phyloP scores from a whole-genome alignment of 1,140 invertebrate genomes.

The Sycophila sp. region DNA sequence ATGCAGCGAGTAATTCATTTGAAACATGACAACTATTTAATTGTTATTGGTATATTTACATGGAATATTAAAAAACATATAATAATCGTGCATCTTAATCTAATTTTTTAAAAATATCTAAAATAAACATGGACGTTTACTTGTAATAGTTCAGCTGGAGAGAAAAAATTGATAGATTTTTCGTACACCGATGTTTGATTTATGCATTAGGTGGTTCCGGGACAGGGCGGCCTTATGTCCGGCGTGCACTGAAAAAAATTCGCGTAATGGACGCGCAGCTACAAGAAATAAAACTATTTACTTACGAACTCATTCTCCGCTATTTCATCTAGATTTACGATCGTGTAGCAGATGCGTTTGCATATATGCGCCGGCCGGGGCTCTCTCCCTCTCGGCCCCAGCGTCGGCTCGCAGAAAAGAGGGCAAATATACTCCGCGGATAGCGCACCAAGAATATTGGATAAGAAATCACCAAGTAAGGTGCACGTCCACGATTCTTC shows the following conservation, averaged over 20 bases:
- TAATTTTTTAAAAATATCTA: too few species aligned
- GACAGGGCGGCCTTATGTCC: background rate
- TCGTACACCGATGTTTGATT: too few species aligned
- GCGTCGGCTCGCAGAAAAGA: conserved; percentile 7
- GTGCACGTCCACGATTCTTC: conserved; percentile 4
- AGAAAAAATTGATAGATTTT: too few species aligned
- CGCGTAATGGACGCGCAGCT: conserved; percentile 8
- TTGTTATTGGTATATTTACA: too few species aligned
- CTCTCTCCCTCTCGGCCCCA: background rate
- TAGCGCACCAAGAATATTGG: conserved; percentile 27
- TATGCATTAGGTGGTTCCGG: too few species aligned
- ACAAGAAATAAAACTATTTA: conserved; percentile 35
- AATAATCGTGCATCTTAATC: too few species aligned
- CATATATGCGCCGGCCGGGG: background rate
- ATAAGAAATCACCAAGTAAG: conserved; percentile 33
- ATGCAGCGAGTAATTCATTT: too few species aligned
- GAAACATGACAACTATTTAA: too few species aligned
- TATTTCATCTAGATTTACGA: conserved; percentile 33
- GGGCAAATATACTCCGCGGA: conserved; percentile 30
- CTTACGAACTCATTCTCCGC: conserved; percentile 25
- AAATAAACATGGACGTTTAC: too few species aligned
- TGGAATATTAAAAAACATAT: too few species aligned
- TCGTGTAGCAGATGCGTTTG: conserved; percentile 25
- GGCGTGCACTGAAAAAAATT: background rate
- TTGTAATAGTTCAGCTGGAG: too few species aligned